Conservation (phyloP, 2,113 vertebrate species). For the Pterophyllum scalare region DNA sequence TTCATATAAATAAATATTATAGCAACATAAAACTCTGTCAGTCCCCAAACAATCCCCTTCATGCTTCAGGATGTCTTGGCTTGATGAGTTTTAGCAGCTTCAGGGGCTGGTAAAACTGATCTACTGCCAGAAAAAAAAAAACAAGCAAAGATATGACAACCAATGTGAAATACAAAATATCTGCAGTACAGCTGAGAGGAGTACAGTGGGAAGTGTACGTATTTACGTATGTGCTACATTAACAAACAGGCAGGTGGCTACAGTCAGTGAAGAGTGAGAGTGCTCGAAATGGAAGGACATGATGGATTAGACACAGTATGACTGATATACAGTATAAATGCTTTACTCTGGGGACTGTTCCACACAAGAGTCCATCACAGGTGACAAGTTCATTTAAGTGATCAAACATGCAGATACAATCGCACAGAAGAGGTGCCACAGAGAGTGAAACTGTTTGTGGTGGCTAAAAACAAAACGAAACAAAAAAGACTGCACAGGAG, state of each 20-base stretch:
- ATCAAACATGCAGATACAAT: slow-evolving; percentile 75
- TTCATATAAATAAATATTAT: slow-evolving; percentile 82
- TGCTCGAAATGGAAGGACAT: slow-evolving; percentile 29
- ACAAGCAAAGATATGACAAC: not conserved
- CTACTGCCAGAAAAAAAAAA: not conserved
- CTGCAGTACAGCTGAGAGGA: slow-evolving; percentile 29
- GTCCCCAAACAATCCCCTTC: slow-evolving; percentile 45
- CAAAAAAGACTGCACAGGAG: slow-evolving; percentile 55
- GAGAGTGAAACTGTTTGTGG: slow-evolving; percentile 52
- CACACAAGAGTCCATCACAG: slow-evolving; percentile 40
- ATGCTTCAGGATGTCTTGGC: slow-evolving; percentile 30
- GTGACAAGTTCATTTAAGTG: slow-evolving; percentile 51
- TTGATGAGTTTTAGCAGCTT: slow-evolving; percentile 15
- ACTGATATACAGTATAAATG: slow-evolving; percentile 52
- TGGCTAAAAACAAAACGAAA: slow-evolving; percentile 28
- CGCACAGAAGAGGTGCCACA: slow-evolving; percentile 57
- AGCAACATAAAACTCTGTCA: slow-evolving; percentile 76
- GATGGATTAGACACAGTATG: slow-evolving; percentile 39
- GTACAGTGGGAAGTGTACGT: slow-evolving; percentile 36
- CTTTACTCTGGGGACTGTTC: slow-evolving; percentile 35
- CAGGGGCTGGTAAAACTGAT: slow-evolving; percentile 3
- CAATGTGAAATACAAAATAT: slow-evolving; percentile 40
- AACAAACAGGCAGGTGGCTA: slow-evolving; percentile 50
- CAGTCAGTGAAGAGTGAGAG: slow-evolving; percentile 55
- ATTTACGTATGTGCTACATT: slow-evolving; percentile 29